Evolutionary conservation across 1,140 invertebrate genomes (phyloP).

Genomic region (Saxidomus purpurata): DNA sequence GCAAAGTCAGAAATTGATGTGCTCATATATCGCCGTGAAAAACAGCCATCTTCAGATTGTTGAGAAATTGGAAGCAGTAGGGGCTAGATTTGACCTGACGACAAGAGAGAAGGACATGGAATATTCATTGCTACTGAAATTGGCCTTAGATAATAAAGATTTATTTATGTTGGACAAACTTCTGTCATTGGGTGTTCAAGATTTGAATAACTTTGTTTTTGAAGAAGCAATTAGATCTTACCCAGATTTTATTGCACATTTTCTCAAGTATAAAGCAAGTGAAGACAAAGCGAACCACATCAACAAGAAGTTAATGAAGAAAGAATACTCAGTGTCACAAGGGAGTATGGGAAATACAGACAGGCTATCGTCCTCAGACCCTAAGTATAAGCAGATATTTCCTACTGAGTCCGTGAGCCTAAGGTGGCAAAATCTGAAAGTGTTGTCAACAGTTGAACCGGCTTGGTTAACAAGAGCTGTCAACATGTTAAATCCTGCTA

Average conservation of each 20-base stretch:
- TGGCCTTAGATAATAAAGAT: conserved; percentile 91
- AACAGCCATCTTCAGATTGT: conserved; percentile 92
- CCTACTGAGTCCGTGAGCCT: conserved; percentile 96
- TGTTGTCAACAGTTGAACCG: conserved; percentile 89
- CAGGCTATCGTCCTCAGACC: conserved; percentile 71
- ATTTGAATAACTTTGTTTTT: conserved; percentile 94
- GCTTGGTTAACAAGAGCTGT: conserved; percentile 92
- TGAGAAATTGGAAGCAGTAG: conserved; percentile 91
- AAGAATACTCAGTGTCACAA: conserved; percentile 51
- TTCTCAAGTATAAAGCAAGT: conserved; percentile 82
- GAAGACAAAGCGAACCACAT: conserved; percentile 75
- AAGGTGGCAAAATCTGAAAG: conserved; percentile 94
- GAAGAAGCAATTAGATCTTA: conserved; percentile 91
- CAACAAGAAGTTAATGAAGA: conserved; percentile 73
- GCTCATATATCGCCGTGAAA: conserved; percentile 88
- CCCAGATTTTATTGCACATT: conserved; percentile 91
- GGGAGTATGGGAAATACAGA: conserved; percentile 45
- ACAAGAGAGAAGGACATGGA: conserved; percentile 77
- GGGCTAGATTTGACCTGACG: conserved; percentile 87
- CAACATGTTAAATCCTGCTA: conserved; percentile 76
- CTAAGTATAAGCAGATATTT: conserved; percentile 89
- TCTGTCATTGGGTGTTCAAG: conserved; percentile 94
- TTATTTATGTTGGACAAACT: conserved; percentile 90
- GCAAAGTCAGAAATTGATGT: conserved; percentile 45
- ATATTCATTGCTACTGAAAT: conserved; percentile 89